Evolutionary conservation across 2,113 vertebrate genomes (phyloP), one percentile per base, ranked within the genome.

Genomic region (Albula glossodonta): DNA sequence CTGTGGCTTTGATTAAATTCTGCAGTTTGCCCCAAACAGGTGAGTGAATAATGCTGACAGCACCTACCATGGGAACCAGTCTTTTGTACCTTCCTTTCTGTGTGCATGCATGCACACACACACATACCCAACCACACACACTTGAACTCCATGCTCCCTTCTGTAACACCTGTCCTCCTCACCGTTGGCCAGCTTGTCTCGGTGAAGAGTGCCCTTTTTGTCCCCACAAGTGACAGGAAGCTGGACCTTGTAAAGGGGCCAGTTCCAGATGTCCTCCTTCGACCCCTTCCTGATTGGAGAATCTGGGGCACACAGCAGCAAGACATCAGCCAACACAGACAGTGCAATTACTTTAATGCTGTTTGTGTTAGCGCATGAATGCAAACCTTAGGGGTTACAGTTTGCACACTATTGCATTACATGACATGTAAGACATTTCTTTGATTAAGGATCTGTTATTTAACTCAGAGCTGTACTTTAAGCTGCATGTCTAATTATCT

Each of bases 221-320:
- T 51, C 0, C 51, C 93, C 94, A 88, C 95, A 95, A 0, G 81
- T 94, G 83, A 96, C 92, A 13, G 91, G 93, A 0, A 95, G 87
- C 49, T 87, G 87, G 6, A 0, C 50, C 89, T 91, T 94, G 84
- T 86, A 93, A 0, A 93, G 0, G 1, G 81, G 56, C 93, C 90
- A 95, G 1, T 0, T 93, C 95, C 93, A 94, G 63, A 94, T 90
- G 2, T 89, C 88, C 0, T 10, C 50, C 0, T 84, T 87, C 10
- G 89, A 86, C 81, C 90, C 93, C 57, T 87, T 93, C 56, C 90
- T 94, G 51, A 92, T 9, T 0, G 90, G 88, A 77, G 92, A 77
- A 11, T 82, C 94, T 95, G 88, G 4, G 12, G 91, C 89, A 91
- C 63, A 93, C 92, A 85, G 80, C 85, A 90, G 51, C 0, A 81